These are phyloP conservation scores for Gallinago media DNA, from an alignment of 2,113 vertebrate genomes.

Conservation along the genomic window DNA sequence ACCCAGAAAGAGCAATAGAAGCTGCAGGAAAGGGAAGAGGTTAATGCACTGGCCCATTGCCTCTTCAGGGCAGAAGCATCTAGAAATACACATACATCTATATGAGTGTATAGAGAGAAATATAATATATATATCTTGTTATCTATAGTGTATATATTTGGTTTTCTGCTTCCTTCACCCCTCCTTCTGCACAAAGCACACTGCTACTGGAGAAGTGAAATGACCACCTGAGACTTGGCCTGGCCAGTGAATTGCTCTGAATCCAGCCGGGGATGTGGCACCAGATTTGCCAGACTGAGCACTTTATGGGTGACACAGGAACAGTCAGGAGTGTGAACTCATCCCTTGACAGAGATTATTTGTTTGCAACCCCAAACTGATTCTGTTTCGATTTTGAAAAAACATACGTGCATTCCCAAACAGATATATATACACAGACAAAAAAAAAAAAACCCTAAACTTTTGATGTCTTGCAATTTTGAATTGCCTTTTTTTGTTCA, in stretches of 20 bases:
- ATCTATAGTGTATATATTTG: neutral
- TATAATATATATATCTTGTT: neutral
- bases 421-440: rapidly evolving
- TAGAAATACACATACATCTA: neutral
- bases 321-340: neutral
- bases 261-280: neutral
- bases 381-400: neutral
- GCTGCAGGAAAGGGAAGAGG: neutral
- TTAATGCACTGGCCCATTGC: neutral
- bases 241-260: neutral
- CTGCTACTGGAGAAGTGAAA: neutral
- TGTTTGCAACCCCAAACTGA: neutral
- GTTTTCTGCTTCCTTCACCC: neutral
- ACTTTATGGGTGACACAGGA: neutral
- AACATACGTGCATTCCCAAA: neutral
- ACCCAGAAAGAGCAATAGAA: neutral
- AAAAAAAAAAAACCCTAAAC: neutral
- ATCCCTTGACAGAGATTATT: neutral
- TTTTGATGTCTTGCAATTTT: neutral
- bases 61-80: neutral
- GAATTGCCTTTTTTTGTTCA: conserved; percentile 10
- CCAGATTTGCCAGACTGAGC: neutral
- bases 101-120: neutral
- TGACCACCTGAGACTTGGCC: neutral
- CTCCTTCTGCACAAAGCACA: neutral